These are phyloP conservation scores for Acrocephalus kingi DNA, from an alignment of 2,113 vertebrate species.

Conservation along the genomic window DNA sequence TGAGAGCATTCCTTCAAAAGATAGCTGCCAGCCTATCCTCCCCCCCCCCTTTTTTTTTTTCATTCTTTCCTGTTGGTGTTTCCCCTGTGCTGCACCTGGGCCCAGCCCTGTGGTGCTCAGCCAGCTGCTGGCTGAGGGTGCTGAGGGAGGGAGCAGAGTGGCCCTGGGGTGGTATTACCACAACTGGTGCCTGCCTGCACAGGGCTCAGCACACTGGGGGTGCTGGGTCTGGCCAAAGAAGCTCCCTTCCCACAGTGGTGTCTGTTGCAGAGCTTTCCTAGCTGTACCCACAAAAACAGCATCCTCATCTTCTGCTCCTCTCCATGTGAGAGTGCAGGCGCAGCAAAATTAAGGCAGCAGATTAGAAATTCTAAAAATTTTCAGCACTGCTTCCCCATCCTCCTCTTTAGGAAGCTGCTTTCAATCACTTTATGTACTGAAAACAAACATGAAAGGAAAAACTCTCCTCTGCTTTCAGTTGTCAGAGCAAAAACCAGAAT, in stretches of 20 bases:
- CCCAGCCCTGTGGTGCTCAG: not conserved
- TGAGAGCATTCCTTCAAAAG: not conserved
- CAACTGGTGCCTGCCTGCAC: not conserved
- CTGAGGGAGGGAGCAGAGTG: not conserved
- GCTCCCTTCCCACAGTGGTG: fast-evolving
- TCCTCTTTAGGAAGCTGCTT: conserved; percentile 53
- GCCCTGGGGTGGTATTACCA: not conserved
- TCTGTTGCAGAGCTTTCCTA: not conserved
- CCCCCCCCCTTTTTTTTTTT: not conserved
- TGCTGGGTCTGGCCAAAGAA: not conserved
- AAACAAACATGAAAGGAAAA: conserved; percentile 72
- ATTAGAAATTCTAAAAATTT: conserved; percentile 46
- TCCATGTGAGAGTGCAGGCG: not conserved
- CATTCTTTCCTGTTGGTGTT: not conserved
- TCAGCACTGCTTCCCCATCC: not conserved
- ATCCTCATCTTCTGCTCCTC: not conserved
- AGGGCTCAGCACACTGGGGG: not conserved
- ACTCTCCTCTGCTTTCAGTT: conserved; percentile 61
- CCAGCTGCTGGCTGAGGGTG: fast-evolving
- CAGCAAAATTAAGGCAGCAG: conserved; percentile 27
- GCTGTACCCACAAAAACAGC: not conserved
- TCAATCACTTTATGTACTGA: conserved; percentile 63
- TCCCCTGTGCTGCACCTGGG: not conserved
- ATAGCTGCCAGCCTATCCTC: not conserved
- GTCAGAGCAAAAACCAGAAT: conserved; percentile 67